Percentiles rank a stretch among this genome's conserved stretches.
These are phyloP conservation scores for Phoxinus phoxinus DNA, from an alignment of 2,113 vertebrate genomes.

Conservation along the genomic window DNA sequence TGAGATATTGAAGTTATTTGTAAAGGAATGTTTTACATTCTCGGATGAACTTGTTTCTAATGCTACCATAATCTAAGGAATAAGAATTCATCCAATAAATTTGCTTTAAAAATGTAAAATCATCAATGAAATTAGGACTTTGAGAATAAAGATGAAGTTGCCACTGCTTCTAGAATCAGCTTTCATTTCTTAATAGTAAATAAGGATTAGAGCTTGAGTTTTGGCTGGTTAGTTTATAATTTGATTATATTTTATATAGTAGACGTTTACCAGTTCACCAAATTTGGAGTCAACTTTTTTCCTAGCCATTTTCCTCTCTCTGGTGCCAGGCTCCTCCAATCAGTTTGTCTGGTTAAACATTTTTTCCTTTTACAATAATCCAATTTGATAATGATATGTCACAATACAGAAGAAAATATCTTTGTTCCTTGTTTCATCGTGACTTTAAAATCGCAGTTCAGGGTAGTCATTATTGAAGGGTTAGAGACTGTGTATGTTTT, in stretches of 20 bases:
- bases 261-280: not conserved
- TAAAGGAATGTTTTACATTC: not conserved
- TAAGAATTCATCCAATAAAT: not conserved
- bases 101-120: not conserved
- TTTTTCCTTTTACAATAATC: not conserved
- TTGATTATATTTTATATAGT: too few species aligned
- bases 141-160: not conserved
- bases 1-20: not conserved
- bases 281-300: not conserved
- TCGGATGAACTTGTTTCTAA: constrained; percentile 2
- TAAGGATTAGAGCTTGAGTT: not conserved
- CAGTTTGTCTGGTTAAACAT: not conserved
- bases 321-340: not conserved
- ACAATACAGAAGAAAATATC: not conserved
- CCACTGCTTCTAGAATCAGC: not conserved
- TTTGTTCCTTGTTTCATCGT: not conserved
- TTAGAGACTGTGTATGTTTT: not conserved
- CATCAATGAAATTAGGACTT: not conserved
- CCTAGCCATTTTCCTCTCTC: too few species aligned
- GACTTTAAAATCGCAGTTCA: not conserved
- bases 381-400: not conserved
- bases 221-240: not conserved
- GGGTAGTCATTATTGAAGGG: not conserved
- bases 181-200: not conserved
- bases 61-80: not conserved